These are phyloP conservation scores for Hippocampus abdominalis DNA, from an alignment of 2,113 vertebrate species.

Conservation along the genomic window DNA sequence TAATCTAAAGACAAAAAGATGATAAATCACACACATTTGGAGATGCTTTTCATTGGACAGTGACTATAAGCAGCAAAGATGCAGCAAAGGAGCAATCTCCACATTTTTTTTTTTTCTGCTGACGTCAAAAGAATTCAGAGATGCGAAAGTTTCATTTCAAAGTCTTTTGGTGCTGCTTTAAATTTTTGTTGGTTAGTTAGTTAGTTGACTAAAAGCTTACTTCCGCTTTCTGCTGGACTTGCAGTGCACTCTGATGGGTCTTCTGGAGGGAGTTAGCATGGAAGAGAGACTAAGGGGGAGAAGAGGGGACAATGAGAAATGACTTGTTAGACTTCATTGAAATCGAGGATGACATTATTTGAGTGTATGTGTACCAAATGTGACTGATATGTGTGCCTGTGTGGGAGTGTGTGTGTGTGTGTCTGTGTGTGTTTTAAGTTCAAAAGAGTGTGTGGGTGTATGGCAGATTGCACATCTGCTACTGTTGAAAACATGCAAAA, in stretches of 20 bases:
- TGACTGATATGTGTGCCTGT: not conserved
- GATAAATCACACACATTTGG: no score
- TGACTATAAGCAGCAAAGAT: no score
- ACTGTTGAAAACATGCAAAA: conserved; percentile 40
- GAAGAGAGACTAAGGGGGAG: conserved; percentile 85
- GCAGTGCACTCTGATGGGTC: conserved; percentile 96
- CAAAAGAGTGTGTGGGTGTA: conserved; percentile 12
- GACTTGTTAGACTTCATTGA: not conserved
- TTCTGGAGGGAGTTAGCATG: conserved; percentile 98
- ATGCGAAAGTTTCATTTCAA: no score
- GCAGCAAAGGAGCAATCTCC: no score
- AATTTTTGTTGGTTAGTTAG: not conserved
- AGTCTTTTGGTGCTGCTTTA: not conserved
- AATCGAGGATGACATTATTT: not conserved
- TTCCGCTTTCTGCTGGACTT: conserved; percentile 96
- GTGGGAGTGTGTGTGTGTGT: conserved; percentile 1
- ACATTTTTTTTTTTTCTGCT: no score
- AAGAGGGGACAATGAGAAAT: not conserved
- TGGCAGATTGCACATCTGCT: conserved; percentile 26
- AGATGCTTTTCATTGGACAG: no score
- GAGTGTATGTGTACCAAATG: not conserved
- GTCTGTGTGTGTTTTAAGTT: not conserved
- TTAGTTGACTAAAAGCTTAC: conserved; percentile 36
- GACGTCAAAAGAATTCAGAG: no score
- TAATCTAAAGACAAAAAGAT: no score